These are phyloP conservation scores for Herminia tarsipennalis DNA, from an alignment of 2,888 invertebrate genomes.

Conservation along the genomic window DNA sequence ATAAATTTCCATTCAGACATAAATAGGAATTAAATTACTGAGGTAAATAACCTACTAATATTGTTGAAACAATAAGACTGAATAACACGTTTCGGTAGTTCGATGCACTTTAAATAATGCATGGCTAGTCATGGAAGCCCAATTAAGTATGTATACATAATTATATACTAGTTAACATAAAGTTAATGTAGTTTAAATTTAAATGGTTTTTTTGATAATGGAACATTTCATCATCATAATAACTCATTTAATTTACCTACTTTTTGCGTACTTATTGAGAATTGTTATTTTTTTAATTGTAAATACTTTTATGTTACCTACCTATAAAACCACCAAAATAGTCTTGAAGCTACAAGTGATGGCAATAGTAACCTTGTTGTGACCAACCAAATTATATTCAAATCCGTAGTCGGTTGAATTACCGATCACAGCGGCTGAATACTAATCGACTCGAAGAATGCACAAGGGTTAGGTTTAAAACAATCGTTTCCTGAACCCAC, in stretches of 20 bases:
- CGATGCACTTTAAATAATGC: slow-evolving; percentile 60
- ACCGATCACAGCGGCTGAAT: slow-evolving; percentile 58
- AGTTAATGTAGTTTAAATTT: background rate
- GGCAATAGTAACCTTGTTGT: slow-evolving; percentile 34
- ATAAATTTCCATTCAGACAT: slow-evolving; percentile 18
- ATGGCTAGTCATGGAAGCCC: slow-evolving; percentile 19
- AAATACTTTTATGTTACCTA: no score
- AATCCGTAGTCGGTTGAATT: slow-evolving; percentile 55
- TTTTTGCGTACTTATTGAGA: no score
- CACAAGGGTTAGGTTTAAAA: slow-evolving; percentile 52
- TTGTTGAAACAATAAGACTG: slow-evolving; percentile 37
- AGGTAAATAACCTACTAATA: slow-evolving; percentile 51
- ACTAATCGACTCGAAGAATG: slow-evolving; percentile 50
- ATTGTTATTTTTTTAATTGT: no score
- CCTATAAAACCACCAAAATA: no score
- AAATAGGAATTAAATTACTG: slow-evolving; percentile 22
- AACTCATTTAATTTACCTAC: no score
- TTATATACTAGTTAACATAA: background rate
- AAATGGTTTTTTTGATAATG: no score
- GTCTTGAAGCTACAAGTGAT: no score
- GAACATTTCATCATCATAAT: no score
- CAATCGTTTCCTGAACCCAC: slow-evolving; percentile 60
- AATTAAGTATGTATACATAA: slow-evolving; percentile 12
- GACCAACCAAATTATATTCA: slow-evolving; percentile 40
- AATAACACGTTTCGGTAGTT: slow-evolving; percentile 58